Evolutionary conservation across 2,113 vertebrate species (phyloP), one percentile per base, ranked within the genome.

Genomic region (Probosciger aterrimus): DNA sequence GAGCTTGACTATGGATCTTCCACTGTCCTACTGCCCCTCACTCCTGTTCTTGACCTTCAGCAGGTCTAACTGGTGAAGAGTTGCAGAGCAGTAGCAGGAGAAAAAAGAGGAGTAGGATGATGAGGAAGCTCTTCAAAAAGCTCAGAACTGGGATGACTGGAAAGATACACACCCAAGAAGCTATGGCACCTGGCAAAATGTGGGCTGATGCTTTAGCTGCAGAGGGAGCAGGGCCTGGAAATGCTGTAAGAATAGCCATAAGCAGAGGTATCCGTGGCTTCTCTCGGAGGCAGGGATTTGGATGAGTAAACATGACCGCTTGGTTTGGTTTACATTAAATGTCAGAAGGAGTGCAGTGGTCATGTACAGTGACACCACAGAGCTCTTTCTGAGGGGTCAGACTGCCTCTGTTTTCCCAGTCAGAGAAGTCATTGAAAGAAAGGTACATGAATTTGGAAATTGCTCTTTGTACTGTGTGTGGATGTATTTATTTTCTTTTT

Each of bases 111-210:
- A 99, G 64, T 96, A 98, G 1, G 98, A 98, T 2, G 98, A 99
- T 5, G 98, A 99, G 27, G 98, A 98, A 55, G 74, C 98, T 19
- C 75, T 99, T 69, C 95, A 90, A n/a, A 99, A 98, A 93, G 98
- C 98, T 63, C 98, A 99, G n/a, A 96, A 97, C 80, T 99, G 99
- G 99, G 99, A 99, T 11, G 98, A 99, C 87, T 99, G 99, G 99
- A 99, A 99, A 75, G 99, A 99, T 46, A 97, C 97, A 13, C 99
- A 99, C 92, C 98, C 97, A 3, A 97, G 98, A 90, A 99, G 99
- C 67, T 99, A 99, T 1, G 99, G 99, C 90, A 99, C 99, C 97
- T 98, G 99, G 57, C 98, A 99, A 31, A 99, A 99, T 82, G 98
- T 99, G 99, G 99, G 99, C 91, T 99, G 97, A 98, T 18, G 76